phyloP scores from a whole-genome alignment of 1,140 invertebrate genomes.

The Eriosoma lanigerum region DNA sequence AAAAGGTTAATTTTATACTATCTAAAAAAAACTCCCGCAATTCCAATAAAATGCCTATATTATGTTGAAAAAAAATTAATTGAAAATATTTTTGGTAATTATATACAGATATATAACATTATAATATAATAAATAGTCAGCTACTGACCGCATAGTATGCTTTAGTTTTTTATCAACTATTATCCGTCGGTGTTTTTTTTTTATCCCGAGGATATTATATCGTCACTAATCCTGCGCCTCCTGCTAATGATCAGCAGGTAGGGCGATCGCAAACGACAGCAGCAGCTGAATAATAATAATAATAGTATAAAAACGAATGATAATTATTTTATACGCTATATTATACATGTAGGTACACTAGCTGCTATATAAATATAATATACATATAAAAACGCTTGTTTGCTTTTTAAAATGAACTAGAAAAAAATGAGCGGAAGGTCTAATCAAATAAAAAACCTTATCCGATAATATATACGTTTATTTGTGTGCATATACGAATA shows the following conservation, averaged over 20 bases:
- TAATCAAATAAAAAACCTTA: not conserved
- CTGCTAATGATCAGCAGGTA: not conserved
- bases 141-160: not conserved
- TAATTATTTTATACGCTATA: not conserved
- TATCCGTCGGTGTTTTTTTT: not conserved
- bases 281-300: slow-evolving; percentile 19
- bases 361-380: too few species aligned
- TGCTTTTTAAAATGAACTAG: not conserved
- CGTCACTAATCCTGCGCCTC: not conserved
- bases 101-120: too few species aligned
- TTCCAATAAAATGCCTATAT: too few species aligned
- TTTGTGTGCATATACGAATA: not conserved
- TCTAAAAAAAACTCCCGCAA: too few species aligned
- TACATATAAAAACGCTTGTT: slow-evolving; percentile 2
- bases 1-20: too few species aligned
- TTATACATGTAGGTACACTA: not conserved
- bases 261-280: not conserved
- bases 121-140: not conserved
- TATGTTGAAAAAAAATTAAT: too few species aligned
- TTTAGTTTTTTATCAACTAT: not conserved
- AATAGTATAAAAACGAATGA: not conserved
- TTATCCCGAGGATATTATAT: not conserved
- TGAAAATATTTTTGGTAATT: not conserved
- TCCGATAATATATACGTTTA: not conserved
- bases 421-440: not conserved